Percentiles rank a stretch among this genome's conserved stretches.
phyloP scores from a whole-genome alignment of 2,888 invertebrate species.

The Anthrax anthrax region DNA sequence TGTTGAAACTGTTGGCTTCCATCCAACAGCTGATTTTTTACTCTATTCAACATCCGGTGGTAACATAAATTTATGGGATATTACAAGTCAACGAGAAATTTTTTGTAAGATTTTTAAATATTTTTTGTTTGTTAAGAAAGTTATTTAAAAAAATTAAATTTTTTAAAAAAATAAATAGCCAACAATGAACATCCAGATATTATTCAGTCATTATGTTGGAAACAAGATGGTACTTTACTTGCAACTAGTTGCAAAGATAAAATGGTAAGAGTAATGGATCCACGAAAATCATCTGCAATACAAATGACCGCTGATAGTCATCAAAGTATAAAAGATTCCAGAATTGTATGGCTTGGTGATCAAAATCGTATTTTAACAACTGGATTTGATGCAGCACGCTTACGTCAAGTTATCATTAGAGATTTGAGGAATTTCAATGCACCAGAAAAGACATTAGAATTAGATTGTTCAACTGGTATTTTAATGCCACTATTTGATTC shows the following conservation, averaged over 20 bases:
- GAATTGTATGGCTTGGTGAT: constrained; percentile 82
- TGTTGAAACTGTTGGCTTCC: constrained; percentile 82
- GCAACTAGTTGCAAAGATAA: constrained; percentile 89
- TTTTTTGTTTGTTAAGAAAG: too few relatives aligned
- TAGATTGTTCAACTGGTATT: constrained; percentile 80
- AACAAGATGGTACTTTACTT: constrained; percentile 59
- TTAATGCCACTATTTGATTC: constrained; percentile 85
- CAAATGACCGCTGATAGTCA: constrained; percentile 58
- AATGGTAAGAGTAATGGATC: constrained; percentile 73
- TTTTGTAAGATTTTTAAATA: constrained; percentile 46
- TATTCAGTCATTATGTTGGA: constrained; percentile 84
- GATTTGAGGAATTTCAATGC: constrained; percentile 69
- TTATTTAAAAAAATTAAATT: neutral
- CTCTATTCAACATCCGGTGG: constrained; percentile 73
- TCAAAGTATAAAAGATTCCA: constrained; percentile 81
- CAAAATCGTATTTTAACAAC: constrained; percentile 72
- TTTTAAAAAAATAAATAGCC: constrained; percentile 28
- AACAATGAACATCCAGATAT: constrained; percentile 70
- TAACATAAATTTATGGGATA: constrained; percentile 73
- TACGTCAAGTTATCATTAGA: constrained; percentile 77
- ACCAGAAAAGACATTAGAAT: constrained; percentile 61
- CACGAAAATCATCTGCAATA: constrained; percentile 46
- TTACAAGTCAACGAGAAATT: constrained; percentile 65
- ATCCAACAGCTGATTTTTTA: constrained; percentile 81
- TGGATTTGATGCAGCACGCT: constrained; percentile 75